phyloP scores from a whole-genome alignment of 2,888 invertebrate genomes.

The Taphrorychus bicolor region DNA sequence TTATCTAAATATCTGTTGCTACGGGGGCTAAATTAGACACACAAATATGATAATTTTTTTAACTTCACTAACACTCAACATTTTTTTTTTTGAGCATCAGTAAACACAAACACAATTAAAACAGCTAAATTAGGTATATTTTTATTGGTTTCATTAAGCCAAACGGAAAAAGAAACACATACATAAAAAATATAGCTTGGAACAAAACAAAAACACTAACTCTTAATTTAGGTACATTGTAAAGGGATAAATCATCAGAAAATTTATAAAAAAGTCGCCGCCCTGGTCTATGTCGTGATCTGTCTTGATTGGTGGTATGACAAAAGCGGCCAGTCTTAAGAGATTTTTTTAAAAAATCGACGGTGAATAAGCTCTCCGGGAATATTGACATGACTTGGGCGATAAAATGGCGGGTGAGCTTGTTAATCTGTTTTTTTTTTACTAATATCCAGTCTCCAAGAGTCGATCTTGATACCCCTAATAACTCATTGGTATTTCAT shows the following conservation, averaged over 20 bases:
- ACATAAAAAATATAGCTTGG: neutral
- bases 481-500: neutral
- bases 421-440: conserved; percentile 5
- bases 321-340: neutral
- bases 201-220: neutral
- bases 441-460: conserved; percentile 14
- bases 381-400: conserved; percentile 1
- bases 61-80: too few species aligned
- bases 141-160: too few species aligned
- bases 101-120: too few species aligned
- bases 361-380: neutral
- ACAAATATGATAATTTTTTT: conserved; percentile 8
- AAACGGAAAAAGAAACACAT: neutral
- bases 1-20: neutral
- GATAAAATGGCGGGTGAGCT: conserved; percentile 9
- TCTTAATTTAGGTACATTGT: neutral
- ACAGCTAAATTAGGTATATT: too few species aligned
- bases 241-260: conserved; percentile 4
- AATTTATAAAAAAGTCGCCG: conserved; percentile 3
- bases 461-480: neutral
- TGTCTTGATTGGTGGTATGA: neutral
- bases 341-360: conserved; percentile 14
- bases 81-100: too few species aligned
- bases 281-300: conserved; percentile 8
- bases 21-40: conserved; percentile 15